Percentiles rank a stretch among this genome's conserved stretches.
Evolutionary conservation across 2,797 vertebrate genomes (phyloP).

Genomic region (Scleropages formosus): DNA sequence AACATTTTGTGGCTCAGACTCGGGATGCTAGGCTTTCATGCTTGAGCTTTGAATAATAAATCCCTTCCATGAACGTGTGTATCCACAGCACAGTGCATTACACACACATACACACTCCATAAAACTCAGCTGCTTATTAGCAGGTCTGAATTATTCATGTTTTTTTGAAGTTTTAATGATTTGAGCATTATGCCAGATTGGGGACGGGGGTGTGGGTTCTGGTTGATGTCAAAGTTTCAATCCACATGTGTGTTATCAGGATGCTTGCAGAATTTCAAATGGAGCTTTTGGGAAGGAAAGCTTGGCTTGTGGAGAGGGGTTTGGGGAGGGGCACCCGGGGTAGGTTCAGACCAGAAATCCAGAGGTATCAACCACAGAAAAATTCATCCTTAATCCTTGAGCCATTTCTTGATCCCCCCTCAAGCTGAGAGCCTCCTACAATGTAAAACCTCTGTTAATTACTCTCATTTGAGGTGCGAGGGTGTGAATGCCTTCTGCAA

Average conservation of each 20-base stretch:
- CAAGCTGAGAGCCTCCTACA: slow-evolving; percentile 41
- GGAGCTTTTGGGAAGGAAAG: slow-evolving; percentile 38
- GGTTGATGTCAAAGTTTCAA: slow-evolving; percentile 56
- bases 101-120: slow-evolving; percentile 35
- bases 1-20: slow-evolving; percentile 23
- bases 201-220: slow-evolving; percentile 39
- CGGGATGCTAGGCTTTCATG: slow-evolving; percentile 18
- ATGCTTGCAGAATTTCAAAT: slow-evolving; percentile 58
- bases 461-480: slow-evolving; percentile 42
- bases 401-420: slow-evolving; percentile 46
- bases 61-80: slow-evolving; percentile 31
- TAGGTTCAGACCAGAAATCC: slow-evolving; percentile 44
- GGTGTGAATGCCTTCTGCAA: slow-evolving; percentile 46
- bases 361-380: slow-evolving; percentile 46
- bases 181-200: slow-evolving; percentile 45
- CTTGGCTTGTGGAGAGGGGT: slow-evolving; percentile 10
- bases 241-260: slow-evolving; percentile 38
- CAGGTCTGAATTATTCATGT: slow-evolving; percentile 65
- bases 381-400: slow-evolving; percentile 58
- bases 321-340: background rate
- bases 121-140: slow-evolving; percentile 45
- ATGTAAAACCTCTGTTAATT: slow-evolving; percentile 52
- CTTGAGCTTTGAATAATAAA: slow-evolving; percentile 34
- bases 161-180: slow-evolving; percentile 63
- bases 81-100: background rate